Evolutionary conservation across 1,140 invertebrate genomes (phyloP), one percentile per base, ranked within the genome.

Genomic region (Chymomyza costata): DNA sequence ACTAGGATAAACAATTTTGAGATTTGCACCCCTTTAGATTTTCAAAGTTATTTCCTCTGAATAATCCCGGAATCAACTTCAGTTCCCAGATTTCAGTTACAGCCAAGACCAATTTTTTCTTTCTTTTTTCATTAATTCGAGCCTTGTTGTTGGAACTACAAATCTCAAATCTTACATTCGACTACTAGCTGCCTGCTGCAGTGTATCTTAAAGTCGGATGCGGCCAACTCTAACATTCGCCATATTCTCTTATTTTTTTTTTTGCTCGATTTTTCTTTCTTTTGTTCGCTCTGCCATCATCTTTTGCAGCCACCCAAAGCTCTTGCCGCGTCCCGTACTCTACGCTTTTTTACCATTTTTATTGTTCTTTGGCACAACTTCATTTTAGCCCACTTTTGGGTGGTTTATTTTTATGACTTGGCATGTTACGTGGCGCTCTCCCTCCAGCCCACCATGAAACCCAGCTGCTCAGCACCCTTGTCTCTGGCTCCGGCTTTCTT

Each of bases 351-450:
- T 76, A 45, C 71, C 71, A 43, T 78, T 76, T 76, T 78, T 78
- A 80, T 78, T 78, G 73, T 78, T 78, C 71, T 78, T 78, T 56
- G 58, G n/a, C 73, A 73, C 73, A 65, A 65, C 73, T 78, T 78
- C 73, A 80, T 78, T 71, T 67, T 73, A 65, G 73, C 74, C 73
- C 73, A 73, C 67, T 78, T 80, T 80, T 61, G 73, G 67, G 73
- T 78, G 73, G 63, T 80, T 78, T 78, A 67, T 73, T 78, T 78
- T 80, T 67, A 71, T 71, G 66, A 65, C 71, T 78, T 62, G n/a
- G 25, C 25, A 28, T 28, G 25, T 28, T 10, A 28, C 38, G n/a
- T 7, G 5, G 17, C 10, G 10, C 17, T 14, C 7, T 13, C 14
- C 25, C 2, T 1, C 8, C 2, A 0, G 28, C 14, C 31, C n/a